Base-by-base conservation (phyloP, 2,888 invertebrate genomes). In the Epistrophe grossulariae region DNA sequence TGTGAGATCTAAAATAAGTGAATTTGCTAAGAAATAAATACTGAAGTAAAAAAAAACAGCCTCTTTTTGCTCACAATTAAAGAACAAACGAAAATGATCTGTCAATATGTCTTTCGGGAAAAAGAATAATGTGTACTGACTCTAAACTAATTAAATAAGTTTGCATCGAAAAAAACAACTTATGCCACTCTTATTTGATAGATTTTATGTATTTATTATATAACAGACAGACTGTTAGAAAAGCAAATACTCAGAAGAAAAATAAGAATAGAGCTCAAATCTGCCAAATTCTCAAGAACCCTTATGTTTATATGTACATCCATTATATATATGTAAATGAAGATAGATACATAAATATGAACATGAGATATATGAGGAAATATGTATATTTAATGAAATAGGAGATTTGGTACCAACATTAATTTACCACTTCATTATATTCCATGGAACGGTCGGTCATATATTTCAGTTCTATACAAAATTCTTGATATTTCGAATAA, bases 371-470 rank as follows among this genome's bases (percentile, higher is more conserved):
- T 35, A 48, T 48, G 72, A 48, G 31, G 38, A 70, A 70, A 70
- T 35, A 31, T 31, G 6, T n/a, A 31, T 40, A n/a, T 19, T 19
- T 19, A 10, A 19, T 17, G 17, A 5, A 24, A 10, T 43, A 50
- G 15, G 45, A 35, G 2, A 24, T 62, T 13, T 1, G 1, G 6
- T 24, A 3, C 3, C 15, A 31, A 15, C 9, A 50, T 19, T 19
- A 50, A 50, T 7, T 50, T 19, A 24, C 11, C 17, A 60, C 59
- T 72, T 57, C n/a, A 72, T 43, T 59, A 59, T 45, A 59, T 59
- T 48, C 15, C 4, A 50, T 38, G 13, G 28, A 64, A 28, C 24
- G n/a, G n/a, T 4, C n/a, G 19, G 2, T n/a, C 6, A 50, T n/a
- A n/a, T n/a, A n/a, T n/a, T n/a, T n/a, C n/a, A n/a, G n/a, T n/a